Evolutionary conservation across 2,797 vertebrate genomes (phyloP).

Genomic region (Clarias fuscus): DNA sequence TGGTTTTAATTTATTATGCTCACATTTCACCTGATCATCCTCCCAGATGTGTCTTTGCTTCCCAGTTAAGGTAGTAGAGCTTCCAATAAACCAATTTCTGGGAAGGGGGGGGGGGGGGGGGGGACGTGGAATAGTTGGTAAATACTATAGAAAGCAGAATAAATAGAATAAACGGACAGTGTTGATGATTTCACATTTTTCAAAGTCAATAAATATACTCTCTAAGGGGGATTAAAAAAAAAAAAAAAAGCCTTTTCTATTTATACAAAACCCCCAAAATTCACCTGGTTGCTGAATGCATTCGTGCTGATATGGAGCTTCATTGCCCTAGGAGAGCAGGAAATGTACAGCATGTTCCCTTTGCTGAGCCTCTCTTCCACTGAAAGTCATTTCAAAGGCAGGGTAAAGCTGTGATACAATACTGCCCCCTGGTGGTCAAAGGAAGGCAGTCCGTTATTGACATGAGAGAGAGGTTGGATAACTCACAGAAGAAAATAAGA

Average conservation of each 20-base stretch:
- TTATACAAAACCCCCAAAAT: constrained; percentile 19
- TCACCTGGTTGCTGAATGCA: constrained; percentile 29
- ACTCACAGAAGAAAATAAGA: not conserved
- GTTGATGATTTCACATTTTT: not conserved
- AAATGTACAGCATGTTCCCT: constrained; percentile 52
- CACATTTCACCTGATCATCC: constrained; percentile 11
- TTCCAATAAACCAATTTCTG: not conserved
- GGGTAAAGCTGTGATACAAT: constrained; percentile 20
- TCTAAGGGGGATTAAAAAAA: not conserved
- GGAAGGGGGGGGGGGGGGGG: not conserved
- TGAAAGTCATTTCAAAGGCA: constrained; percentile 58
- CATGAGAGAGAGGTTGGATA: not conserved
- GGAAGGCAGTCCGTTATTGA: not conserved
- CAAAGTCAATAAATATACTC: not conserved
- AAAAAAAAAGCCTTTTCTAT: not conserved
- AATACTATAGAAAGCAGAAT: not conserved
- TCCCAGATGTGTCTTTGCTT: not conserved
- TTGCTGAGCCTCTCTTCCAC: constrained; percentile 51
- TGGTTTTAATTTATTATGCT: constrained; percentile 16
- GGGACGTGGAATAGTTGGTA: not conserved
- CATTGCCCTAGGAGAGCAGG: constrained; percentile 41
- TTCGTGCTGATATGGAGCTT: constrained; percentile 45
- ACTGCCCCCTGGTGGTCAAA: constrained; percentile 62
- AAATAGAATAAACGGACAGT: not conserved
- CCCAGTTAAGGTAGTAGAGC: not conserved